Evolutionary conservation across 2,888 invertebrate genomes (phyloP).

Genomic region (Mesorhabditis spiculigera): DNA sequence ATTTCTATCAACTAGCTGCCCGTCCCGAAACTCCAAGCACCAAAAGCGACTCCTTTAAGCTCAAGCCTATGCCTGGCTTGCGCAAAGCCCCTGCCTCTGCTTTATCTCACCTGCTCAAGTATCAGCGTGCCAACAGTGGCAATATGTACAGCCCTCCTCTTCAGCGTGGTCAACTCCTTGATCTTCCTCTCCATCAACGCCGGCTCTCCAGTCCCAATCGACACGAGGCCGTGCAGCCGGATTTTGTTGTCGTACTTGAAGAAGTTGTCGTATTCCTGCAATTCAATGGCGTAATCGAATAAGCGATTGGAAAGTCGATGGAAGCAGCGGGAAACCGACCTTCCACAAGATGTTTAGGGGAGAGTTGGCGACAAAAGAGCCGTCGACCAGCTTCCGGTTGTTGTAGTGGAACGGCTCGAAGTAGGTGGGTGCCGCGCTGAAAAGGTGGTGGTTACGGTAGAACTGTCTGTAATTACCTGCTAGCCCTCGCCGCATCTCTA

Average conservation of each 20-base stretch:
- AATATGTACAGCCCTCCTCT: constrained; percentile 39
- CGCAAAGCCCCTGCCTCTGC: too few species aligned
- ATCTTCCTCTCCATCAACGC: constrained; percentile 25
- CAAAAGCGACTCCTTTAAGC: too few species aligned
- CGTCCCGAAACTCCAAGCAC: too few species aligned
- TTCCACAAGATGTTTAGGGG: constrained; percentile 49
- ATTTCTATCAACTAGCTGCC: too few species aligned
- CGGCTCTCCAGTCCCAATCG: constrained; percentile 53
- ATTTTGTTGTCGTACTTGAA: constrained; percentile 36
- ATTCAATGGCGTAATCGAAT: background rate
- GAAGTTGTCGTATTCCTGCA: constrained; percentile 48
- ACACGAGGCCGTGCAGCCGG: constrained; percentile 42
- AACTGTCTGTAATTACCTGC: constrained; percentile 32
- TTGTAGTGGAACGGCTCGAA: constrained; percentile 45
- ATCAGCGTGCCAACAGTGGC: constrained; percentile 43
- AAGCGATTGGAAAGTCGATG: background rate
- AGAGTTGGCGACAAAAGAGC: constrained; percentile 52
- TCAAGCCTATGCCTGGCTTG: too few species aligned
- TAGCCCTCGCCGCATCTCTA: constrained; percentile 49
- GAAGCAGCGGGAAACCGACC: constrained; percentile 20
- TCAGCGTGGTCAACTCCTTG: constrained; percentile 38
- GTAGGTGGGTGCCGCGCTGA: constrained; percentile 52
- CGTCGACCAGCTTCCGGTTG: constrained; percentile 46
- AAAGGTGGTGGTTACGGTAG: background rate
- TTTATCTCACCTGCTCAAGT: constrained; percentile 39